These are phyloP conservation scores for Drosophila littoralis DNA, from an alignment of 1,140 invertebrate genomes.

Conservation along the genomic window DNA sequence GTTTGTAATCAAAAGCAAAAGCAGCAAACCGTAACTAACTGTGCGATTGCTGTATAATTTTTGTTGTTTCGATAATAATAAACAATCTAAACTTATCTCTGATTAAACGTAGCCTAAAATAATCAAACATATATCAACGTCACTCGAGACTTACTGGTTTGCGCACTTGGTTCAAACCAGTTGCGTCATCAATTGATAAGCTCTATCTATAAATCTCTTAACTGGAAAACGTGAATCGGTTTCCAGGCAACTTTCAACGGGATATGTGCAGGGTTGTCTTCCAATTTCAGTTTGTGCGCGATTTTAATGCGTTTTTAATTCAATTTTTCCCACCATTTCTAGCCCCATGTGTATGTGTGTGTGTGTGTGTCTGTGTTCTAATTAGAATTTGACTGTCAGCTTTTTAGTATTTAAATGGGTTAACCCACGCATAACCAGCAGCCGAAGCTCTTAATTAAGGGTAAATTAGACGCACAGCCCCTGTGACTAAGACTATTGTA, in stretches of 20 bases:
- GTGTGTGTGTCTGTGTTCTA: constrained; percentile 12
- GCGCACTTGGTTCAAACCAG: constrained; percentile 43
- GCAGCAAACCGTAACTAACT: not conserved
- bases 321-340: constrained; percentile 31
- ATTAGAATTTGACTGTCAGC: constrained; percentile 34
- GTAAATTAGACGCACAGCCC: constrained; percentile 15
- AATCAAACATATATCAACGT: constrained; percentile 17
- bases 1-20: not conserved
- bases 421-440: constrained; percentile 31
- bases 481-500: not conserved
- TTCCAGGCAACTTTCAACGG: constrained; percentile 26
- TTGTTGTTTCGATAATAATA: constrained; percentile 9
- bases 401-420: constrained; percentile 29
- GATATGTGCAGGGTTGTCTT: constrained; percentile 46
- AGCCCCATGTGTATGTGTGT: constrained; percentile 1
- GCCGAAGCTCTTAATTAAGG: constrained; percentile 23
- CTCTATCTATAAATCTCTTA: constrained; percentile 9
- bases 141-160: constrained; percentile 71
- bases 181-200: constrained; percentile 53
- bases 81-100: constrained; percentile 9
- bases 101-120: constrained; percentile 30
- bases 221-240: constrained; percentile 6
- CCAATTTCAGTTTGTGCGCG: constrained; percentile 19
- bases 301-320: constrained; percentile 34
- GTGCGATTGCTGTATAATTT: not conserved